Evolutionary conservation across 2,797 vertebrate species (phyloP), one percentile per base, ranked within the genome.

Genomic region (Phataginus tricuspis): DNA sequence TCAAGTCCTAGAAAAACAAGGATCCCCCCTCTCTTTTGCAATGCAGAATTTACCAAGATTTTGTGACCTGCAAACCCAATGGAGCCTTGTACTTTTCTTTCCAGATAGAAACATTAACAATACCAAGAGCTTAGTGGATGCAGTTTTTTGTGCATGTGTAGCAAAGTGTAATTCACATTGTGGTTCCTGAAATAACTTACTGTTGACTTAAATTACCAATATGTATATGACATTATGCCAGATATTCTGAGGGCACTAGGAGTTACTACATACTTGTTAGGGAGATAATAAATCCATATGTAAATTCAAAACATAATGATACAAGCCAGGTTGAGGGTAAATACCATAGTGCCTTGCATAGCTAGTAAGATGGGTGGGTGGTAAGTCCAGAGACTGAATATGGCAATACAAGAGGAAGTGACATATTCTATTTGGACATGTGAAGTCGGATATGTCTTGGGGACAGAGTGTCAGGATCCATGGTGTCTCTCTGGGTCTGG

Each of bases 1-100:
- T 95, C 83, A 79, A 59, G 37, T 75, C 45, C 55, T 74, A 90
- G 83, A 68, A 87, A 95, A 79, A 79, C 64, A 69, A 82, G 74
- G 4, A 34, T 63, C 2, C 37, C 7, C 23, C 8, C 2, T 12
- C 31, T 27, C 3, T 31, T 27, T 72, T 29, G 6, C 7, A 75
- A 75, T 75, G n/a, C 63, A 82, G 71, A 45, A 85, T 90, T 95
- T 75, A 68, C 45, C 45, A 45, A 45, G 45, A 45, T 45, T 94
- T 74, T 93, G 90, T 85, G 31, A 25, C 25, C 86, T 74, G 42
- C 14, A 63, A 68, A 92, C 68, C 53, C 90, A 85, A 64, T 51
- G 55, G 51, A 92, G 39, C 61, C 21, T 57, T n/a, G 25, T 69
- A 21, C 61, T 87, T 94, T 57, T 74, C 63, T 85, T 82, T 16